Base-by-base conservation (phyloP, 2,888 invertebrate genomes). In the Axea sp. region DNA sequence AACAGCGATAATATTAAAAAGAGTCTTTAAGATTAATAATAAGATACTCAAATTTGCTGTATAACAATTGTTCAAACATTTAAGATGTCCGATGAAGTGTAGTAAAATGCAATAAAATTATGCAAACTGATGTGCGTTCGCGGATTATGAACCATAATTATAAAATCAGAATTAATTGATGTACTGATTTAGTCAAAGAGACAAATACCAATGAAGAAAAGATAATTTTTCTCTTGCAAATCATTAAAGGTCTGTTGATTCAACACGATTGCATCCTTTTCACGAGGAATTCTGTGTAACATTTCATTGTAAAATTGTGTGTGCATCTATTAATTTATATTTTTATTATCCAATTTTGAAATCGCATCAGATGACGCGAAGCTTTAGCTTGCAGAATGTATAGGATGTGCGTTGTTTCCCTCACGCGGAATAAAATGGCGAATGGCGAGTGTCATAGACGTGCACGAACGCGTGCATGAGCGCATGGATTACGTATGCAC, bases 381-480 rank as follows among this genome's bases (percentile, higher is more conserved):
- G 64, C 69, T 73, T 75, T n/a, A 7, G 62, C 72, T 72, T 76
- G 69, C 76, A 69, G 73, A 73, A 75, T 76, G 62, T 57, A 72
- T 80, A 77, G 78, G 77, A 78, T 78, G 78, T 75, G 69, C 59
- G 75, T 75, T 71, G 72, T 78, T 81, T 80, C 80, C n/a, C n/a
- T 78, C 80, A 78, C 76, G 73, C 76, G 73, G 69, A 80, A 80
- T 79, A 77, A 81, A 81, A 80, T 72, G 67, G 76, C 51, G 75
- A 59, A 55, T 55, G 73, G 75, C 72, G 60, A 72, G 76, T 76
- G 76, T 77, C 77, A 76, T 77, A 75, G 77, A 77, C 73, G 76
- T 76, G 76, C 77, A 62, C 59, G 76, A 67, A 68, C 65, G 22
- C 39, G 24, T 41, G 26, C 43, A 26, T 28, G 7, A 24, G 7